Percentiles rank a stretch among this genome's conserved stretches.
Evolutionary conservation across 2,797 vertebrate species (phyloP).

Genomic region (Mallotus villosus): DNA sequence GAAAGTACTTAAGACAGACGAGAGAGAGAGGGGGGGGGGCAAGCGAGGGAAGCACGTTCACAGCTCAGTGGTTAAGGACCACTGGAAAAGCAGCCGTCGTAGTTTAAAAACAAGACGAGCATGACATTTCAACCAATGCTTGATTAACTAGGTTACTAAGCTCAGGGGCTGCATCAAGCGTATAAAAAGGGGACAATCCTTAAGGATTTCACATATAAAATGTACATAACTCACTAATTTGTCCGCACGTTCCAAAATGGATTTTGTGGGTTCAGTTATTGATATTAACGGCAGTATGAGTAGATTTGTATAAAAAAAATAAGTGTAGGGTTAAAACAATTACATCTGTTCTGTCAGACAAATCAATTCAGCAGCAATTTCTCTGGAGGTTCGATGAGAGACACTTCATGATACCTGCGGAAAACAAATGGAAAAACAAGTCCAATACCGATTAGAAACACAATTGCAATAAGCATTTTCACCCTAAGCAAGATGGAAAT

Average conservation of each 20-base stretch:
- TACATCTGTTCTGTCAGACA: conserved; percentile 17
- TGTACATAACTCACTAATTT: conserved; percentile 48
- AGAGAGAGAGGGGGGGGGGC: not conserved
- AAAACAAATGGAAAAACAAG: not conserved
- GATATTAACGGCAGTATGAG: conserved; percentile 30
- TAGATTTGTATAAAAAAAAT: conserved; percentile 19
- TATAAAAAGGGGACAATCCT: conserved; percentile 43
- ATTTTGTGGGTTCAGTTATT: conserved; percentile 45
- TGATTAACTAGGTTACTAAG: conserved; percentile 52
- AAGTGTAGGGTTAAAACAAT: conserved; percentile 4
- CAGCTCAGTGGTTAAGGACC: conserved; percentile 2
- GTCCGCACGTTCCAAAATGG: conserved; percentile 26
- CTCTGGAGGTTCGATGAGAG: conserved; percentile 82
- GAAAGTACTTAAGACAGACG: not conserved
- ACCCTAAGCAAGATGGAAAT: not conserved
- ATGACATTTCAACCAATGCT: conserved; percentile 34
- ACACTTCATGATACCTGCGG: conserved; percentile 87
- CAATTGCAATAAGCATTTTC: not conserved
- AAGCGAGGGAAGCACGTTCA: conserved; percentile 14
- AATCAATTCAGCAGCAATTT: conserved; percentile 77
- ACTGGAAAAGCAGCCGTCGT: conserved; percentile 27
- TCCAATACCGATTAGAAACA: not conserved
- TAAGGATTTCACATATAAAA: conserved; percentile 57
- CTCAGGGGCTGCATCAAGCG: conserved; percentile 41
- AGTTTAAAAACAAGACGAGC: conserved; percentile 41